A percentile compares a stretch with the other conserved stretches of the same genome.
Evolutionary conservation across 2,113 vertebrate genomes (phyloP).

Genomic region (Heptranchias perlo): DNA sequence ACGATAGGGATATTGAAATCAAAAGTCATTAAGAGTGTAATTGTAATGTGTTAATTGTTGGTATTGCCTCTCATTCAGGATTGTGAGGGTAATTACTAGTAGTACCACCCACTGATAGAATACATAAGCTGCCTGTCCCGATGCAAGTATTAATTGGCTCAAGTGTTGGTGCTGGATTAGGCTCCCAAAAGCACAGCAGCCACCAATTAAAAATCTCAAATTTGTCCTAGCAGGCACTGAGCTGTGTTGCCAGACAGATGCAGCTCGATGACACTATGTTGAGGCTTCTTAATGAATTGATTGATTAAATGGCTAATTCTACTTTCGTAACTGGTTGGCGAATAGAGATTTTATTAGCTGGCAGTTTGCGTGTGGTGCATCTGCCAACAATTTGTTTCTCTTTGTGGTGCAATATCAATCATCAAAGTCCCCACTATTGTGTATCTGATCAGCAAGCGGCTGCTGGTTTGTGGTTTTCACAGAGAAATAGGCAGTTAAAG

Average conservation of each 20-base stretch:
- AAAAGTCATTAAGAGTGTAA: neutral
- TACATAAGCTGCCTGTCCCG: neutral
- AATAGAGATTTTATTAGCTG: slow-evolving; percentile 8
- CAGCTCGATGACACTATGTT: neutral
- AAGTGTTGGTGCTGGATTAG: neutral
- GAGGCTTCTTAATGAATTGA: slow-evolving; percentile 22
- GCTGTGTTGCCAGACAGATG: neutral
- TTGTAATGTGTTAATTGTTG: neutral
- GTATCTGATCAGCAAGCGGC: neutral
- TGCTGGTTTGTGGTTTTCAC: neutral
- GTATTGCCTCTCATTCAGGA: neutral
- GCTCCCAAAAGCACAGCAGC: neutral
- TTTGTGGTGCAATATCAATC: neutral
- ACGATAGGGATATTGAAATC: neutral
- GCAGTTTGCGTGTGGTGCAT: neutral
- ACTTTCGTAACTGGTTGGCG: slow-evolving; percentile 17
- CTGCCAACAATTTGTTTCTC: slow-evolving; percentile 16
- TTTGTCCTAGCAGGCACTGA: neutral
- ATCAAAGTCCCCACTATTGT: neutral
- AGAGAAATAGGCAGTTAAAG: neutral
- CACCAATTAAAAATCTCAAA: neutral
- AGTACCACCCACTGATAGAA: neutral
- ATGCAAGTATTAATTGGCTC: neutral
- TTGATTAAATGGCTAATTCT: slow-evolving; percentile 26
- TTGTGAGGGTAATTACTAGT: neutral